phyloP scores from a whole-genome alignment of 2,888 invertebrate genomes.

The Sericinus montela region DNA sequence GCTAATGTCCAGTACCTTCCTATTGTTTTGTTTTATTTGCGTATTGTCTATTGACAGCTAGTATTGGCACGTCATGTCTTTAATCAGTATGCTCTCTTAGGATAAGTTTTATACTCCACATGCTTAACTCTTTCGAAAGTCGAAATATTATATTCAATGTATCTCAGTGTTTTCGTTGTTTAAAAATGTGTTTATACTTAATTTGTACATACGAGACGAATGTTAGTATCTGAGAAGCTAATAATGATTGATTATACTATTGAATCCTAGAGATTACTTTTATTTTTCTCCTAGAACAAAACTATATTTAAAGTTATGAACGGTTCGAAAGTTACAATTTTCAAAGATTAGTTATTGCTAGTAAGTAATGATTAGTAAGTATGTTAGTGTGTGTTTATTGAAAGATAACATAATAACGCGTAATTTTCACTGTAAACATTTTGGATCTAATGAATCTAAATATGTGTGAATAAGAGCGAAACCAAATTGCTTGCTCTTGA shows the following conservation, averaged over 20 bases:
- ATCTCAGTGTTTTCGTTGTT: constrained; percentile 8
- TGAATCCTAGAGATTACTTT: constrained; percentile 2
- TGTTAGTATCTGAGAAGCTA: constrained; percentile 12
- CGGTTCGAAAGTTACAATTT: background rate
- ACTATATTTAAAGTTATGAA: background rate
- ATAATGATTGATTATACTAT: constrained; percentile 15
- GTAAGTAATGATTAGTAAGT: background rate
- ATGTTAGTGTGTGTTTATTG: no score
- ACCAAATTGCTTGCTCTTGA: constrained; percentile 3
- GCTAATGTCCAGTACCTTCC: constrained; percentile 10
- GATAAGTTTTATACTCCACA: constrained; percentile 6
- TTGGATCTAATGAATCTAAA: constrained; percentile 7
- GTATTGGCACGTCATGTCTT: constrained; percentile 12
- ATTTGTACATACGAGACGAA: constrained; percentile 11
- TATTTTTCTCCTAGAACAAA: constrained; percentile 1
- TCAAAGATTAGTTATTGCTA: background rate
- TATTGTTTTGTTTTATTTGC: constrained; percentile 19
- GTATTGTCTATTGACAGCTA: constrained; percentile 18
- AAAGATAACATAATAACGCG: background rate
- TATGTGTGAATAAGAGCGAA: constrained; percentile 2
- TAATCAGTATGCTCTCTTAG: constrained; percentile 18
- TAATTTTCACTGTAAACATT: background rate
- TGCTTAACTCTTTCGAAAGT: constrained; percentile 2
- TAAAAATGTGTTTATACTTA: constrained; percentile 5
- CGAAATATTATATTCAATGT: constrained; percentile 13